Percentiles rank a stretch among this genome's conserved stretches.
These are phyloP conservation scores for Blera fallax DNA, from an alignment of 2,888 invertebrate species.

Conservation along the genomic window DNA sequence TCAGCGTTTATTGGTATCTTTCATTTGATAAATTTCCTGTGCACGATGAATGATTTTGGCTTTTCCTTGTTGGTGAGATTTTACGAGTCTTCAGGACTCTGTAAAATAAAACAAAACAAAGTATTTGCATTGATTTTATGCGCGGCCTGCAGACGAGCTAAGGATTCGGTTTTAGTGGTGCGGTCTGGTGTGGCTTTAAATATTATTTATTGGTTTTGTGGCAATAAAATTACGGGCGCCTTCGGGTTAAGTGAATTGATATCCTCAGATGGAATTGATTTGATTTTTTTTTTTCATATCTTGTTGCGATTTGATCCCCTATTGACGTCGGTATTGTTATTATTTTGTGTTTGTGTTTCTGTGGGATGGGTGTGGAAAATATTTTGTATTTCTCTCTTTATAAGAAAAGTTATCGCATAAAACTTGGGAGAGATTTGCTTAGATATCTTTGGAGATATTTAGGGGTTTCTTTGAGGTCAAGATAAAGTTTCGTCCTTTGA, in stretches of 20 bases:
- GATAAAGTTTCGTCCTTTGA: background rate
- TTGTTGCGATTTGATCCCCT: background rate
- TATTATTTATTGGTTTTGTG: constrained; percentile 43
- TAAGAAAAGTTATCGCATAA: constrained; percentile 4
- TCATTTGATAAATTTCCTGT: constrained; percentile 22
- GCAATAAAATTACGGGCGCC: constrained; percentile 44
- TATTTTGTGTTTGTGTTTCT: background rate
- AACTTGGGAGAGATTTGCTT: background rate
- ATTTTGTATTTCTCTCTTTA: background rate
- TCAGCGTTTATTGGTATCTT: constrained; percentile 14
- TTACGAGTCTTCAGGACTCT: too few species aligned
- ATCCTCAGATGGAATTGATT: background rate
- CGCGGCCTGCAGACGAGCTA: background rate
- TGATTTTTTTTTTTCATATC: background rate
- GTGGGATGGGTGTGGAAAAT: background rate
- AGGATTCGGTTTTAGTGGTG: background rate
- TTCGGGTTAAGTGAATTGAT: constrained; percentile 24
- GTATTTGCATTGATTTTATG: constrained; percentile 16
- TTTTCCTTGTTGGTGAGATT: background rate
- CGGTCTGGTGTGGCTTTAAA: constrained; percentile 18
- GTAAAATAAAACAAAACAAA: background rate
- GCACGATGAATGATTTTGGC: background rate
- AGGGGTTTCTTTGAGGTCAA: background rate
- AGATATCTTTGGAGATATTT: background rate
- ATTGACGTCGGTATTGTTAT: background rate